phyloP scores from a whole-genome alignment of 2,797 vertebrate species.

The Muscicapa striata region DNA sequence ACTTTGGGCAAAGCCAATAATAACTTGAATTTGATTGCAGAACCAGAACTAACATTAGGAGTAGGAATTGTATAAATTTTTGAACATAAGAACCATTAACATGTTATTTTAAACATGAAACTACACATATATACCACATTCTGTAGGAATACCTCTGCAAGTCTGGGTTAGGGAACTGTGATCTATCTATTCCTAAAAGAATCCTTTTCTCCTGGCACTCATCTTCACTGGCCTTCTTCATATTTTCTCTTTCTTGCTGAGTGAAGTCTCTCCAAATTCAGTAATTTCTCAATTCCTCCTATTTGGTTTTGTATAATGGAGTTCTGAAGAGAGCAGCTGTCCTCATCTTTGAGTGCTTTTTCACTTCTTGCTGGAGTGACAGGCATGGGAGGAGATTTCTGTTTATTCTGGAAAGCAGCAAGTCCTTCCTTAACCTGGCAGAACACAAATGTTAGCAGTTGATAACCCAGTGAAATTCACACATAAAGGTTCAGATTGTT shows the following conservation, averaged over 20 bases:
- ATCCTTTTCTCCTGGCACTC: not conserved
- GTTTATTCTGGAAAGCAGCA: not conserved
- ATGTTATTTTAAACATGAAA: not conserved
- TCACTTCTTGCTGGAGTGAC: not conserved
- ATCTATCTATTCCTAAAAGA: not conserved
- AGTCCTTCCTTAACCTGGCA: slow-evolving; percentile 60
- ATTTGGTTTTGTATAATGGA: slow-evolving; percentile 46
- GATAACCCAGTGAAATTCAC: not conserved
- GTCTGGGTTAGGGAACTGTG: not conserved
- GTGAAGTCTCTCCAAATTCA: slow-evolving; percentile 61
- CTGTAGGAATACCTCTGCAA: not conserved
- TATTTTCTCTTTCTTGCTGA: slow-evolving; percentile 74
- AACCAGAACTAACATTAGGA: not conserved
- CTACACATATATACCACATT: not conserved
- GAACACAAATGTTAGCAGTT: not conserved
- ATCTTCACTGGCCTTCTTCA: slow-evolving; percentile 47
- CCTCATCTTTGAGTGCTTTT: not conserved
- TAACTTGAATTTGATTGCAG: not conserved
- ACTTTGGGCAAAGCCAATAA: not conserved
- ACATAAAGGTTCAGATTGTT: not conserved
- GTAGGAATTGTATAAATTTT: not conserved
- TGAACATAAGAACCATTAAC: not conserved
- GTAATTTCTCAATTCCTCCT: slow-evolving; percentile 65
- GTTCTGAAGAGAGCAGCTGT: not conserved
- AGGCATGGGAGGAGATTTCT: not conserved